Percentiles rank a stretch among this genome's conserved stretches.
Conservation (phyloP, 1,140 invertebrate species). For the Solenopsis invicta region DNA sequence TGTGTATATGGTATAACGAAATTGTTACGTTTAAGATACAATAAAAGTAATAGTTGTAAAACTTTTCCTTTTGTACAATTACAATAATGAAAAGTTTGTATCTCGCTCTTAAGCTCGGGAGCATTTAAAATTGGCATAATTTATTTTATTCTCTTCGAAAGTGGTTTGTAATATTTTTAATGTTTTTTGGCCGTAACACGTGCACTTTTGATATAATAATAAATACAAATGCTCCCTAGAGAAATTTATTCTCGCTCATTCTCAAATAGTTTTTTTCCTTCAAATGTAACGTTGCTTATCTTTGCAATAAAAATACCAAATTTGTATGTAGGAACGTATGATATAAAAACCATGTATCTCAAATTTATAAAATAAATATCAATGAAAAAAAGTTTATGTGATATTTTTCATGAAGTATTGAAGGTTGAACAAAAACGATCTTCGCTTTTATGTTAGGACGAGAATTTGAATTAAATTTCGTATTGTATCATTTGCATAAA, state of each 20-base stretch:
- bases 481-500: neutral
- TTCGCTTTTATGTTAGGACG: neutral
- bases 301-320: conserved; percentile 52
- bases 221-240: neutral
- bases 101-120: neutral
- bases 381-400: neutral
- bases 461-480: too few species aligned
- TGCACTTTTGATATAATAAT: neutral
- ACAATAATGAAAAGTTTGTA: conserved; percentile 44
- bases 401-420: neutral
- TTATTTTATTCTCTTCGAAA: conserved; percentile 26
- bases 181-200: neutral
- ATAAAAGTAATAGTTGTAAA: conserved; percentile 71
- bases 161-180: neutral
- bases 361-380: conserved; percentile 32
- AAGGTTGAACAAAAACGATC: neutral
- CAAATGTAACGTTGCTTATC: neutral
- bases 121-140: neutral
- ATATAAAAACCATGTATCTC: conserved; percentile 21
- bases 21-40: conserved; percentile 74
- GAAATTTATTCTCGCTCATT: neutral
- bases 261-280: neutral
- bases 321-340: conserved; percentile 34
- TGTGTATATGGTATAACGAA: conserved; percentile 67
- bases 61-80: conserved; percentile 24